Conservation (phyloP, 2,888 invertebrate species). For the Chrysomela aeneicollis region DNA sequence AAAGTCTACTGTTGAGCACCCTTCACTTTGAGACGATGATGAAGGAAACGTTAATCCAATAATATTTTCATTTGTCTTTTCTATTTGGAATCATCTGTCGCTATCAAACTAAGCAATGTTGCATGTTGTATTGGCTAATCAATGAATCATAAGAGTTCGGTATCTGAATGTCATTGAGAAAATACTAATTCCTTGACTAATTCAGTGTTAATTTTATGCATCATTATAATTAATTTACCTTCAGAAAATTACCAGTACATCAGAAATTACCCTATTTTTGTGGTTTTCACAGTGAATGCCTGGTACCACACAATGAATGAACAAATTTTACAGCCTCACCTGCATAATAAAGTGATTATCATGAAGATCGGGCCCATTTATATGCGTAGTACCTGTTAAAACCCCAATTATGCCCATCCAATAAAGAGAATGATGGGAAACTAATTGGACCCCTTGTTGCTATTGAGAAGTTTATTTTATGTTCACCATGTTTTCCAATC, state of each 20-base stretch:
- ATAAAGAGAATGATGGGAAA: slow-evolving; percentile 7
- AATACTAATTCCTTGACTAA: no score
- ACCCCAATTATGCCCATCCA: slow-evolving; percentile 4
- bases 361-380: neutral
- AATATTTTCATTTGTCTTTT: no score
- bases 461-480: slow-evolving; percentile 6
- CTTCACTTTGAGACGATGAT: no score
- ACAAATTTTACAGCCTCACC: slow-evolving; percentile 2
- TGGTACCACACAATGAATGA: neutral
- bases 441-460: slow-evolving; percentile 7
- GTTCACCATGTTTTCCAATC: neutral
- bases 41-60: no score
- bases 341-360: slow-evolving; percentile 5
- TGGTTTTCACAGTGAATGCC: neutral
- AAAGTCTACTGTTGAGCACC: no score
- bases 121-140: no score
- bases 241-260: neutral
- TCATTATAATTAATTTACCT: neutral
- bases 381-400: slow-evolving; percentile 7
- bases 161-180: no score
- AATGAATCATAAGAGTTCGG: no score
- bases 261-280: neutral
- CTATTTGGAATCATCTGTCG: no score
- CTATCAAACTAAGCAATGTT: no score
- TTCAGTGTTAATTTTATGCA: no score